Evolutionary conservation across 1,140 invertebrate species (phyloP), one percentile per base, ranked within the genome.

Genomic region (Schlechtendalia chinensis): DNA sequence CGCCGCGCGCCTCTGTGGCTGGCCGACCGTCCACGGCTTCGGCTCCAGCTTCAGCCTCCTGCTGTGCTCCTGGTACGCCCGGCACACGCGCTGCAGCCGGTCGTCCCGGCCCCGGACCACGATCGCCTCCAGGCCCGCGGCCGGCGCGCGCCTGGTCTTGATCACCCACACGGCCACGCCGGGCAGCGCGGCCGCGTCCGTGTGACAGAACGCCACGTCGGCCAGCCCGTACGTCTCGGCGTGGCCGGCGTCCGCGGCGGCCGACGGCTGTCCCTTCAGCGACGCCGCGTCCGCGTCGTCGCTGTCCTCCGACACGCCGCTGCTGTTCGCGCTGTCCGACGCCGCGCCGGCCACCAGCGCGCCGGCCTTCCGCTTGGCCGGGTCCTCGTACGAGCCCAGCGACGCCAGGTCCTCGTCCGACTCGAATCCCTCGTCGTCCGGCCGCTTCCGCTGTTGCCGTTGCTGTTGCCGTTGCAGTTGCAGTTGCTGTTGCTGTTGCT

Each of bases 171-270:
- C 84, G 0, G 83, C 69, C 10, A 84, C 69, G 8, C 81, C 82
- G 3, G 69, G 84, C 63, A 83, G 83, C 8, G 81, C 32, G 10
- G 22, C 39, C 12, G 83, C 77, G 45, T 84, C 84, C 0, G 82
- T 81, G 47, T 84, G 84, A 50, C 83, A 84, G 77, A 84, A 84
- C 5, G 82, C 83, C 53, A 84, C 81, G 61, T 84, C 84, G 24
- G 54, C 67, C 32, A 83, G 67, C 0, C 82, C 22, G 32, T 83
- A 84, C 0, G 75, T 45, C 56, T 84, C 84, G 0, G 61, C 58
- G 17, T 27, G 69, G 1, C 24, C 81, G 12, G 5, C 45, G 17
- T 1, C 17, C 11, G n/a, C 17, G 5, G 19, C 65, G 0, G n/a
- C 22, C 3, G 53, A 10, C 47, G 22, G 50, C 17, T 29, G 65